Evolutionary conservation across 2,888 invertebrate species (phyloP), one percentile per base, ranked within the genome.

Genomic region (Drosophila mulleri): DNA sequence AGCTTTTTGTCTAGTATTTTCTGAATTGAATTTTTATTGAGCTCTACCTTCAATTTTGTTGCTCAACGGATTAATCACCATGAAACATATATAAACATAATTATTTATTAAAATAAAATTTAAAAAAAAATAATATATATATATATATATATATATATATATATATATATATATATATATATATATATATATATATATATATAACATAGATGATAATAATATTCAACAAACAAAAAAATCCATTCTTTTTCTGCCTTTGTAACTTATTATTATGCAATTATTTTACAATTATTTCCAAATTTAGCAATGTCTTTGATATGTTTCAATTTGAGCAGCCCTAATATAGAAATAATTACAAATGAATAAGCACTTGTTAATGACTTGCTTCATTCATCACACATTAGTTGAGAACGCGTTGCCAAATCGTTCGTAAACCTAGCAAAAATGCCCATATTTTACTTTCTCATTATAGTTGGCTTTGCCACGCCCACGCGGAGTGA

Each of bases 261-360:
- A 44, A 26, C 2, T n/a, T n/a, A n/a, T n/a, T 2, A 32, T 29
- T 18, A 35, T 0, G 1, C n/a, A n/a, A 53, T 26, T 26, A 39
- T 53, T 53, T 39, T 11, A 2, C 1, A 2, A 37, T 5, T 16
- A 37, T 37, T 37, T 9, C 3, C 5, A 9, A 47, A 16, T 26
- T 29, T 3, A 1, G 1, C 3, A 8, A 12, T 23, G 3, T 23
- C 14, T 18, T 7, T 23, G 23, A 20, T 26, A 16, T 3, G 16
- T 47, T 14, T 6, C 0, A 12, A n/a, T 48, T 29, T n/a, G 0
- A 29, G 2, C 26, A 4, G 9, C 9, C 7, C 8, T 14, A 56
- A 29, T 42, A 4, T 18, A 35, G 35, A 23, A 39, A 37, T 45
- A 65, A 65, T 45, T 65, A 23, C n/a, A n/a, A 20, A 8, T 4